These are phyloP conservation scores for Scolopax rusticola DNA, from an alignment of 2,797 vertebrate genomes.

Conservation along the genomic window DNA sequence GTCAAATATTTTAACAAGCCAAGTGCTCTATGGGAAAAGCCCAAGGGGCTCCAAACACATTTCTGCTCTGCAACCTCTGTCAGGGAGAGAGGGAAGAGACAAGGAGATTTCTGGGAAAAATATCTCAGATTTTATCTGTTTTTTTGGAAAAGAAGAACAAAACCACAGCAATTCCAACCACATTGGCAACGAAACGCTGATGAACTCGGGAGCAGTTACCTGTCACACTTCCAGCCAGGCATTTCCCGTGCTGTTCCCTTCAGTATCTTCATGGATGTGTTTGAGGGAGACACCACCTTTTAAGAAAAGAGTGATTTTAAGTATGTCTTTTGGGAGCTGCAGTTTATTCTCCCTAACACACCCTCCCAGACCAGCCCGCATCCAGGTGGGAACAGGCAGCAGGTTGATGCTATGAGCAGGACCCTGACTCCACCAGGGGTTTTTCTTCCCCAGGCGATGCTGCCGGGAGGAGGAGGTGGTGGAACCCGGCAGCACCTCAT, in stretches of 20 bases:
- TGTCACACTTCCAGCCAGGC: background rate
- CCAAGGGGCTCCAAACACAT: background rate
- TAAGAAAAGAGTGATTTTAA: background rate
- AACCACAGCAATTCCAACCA: background rate
- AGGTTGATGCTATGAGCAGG: background rate
- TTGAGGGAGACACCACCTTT: background rate
- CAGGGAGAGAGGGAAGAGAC: background rate
- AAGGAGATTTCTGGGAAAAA: constrained; percentile 41
- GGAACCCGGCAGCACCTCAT: background rate
- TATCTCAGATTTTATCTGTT: background rate
- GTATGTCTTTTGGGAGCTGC: background rate
- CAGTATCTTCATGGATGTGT: background rate
- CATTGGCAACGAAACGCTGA: accelerated
- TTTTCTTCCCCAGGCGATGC: accelerated
- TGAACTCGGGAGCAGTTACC: background rate
- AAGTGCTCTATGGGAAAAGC: constrained; percentile 39
- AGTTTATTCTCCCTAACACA: background rate
- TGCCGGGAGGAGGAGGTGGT: background rate
- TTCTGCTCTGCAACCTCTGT: constrained; percentile 8
- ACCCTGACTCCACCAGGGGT: accelerated
- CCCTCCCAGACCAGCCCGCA: background rate
- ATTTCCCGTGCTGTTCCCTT: accelerated
- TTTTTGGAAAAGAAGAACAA: background rate
- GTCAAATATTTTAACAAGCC: constrained; percentile 58
- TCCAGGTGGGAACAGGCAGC: background rate